Evolutionary conservation across 1,140 invertebrate species (phyloP), one percentile per base, ranked within the genome.

Genomic region (Babylonia areolata): DNA sequence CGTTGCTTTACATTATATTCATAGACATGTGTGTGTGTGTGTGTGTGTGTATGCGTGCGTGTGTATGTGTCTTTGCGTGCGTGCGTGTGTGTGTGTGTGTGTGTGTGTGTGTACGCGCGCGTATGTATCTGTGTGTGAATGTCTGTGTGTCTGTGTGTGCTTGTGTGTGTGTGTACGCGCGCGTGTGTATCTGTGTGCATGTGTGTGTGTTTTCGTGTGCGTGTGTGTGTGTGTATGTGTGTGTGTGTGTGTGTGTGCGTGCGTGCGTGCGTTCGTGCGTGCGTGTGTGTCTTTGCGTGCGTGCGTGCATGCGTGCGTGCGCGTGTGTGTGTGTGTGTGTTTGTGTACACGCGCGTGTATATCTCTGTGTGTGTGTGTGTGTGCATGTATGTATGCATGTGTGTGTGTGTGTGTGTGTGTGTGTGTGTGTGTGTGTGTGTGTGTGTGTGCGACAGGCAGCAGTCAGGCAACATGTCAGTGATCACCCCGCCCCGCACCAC

Each of bases 321-420:
- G 71, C 35, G 71, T 31, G 71, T 73, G 71, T 31, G 71, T 73
- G 71, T 31, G 71, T 73, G 71, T 31, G 71, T 73, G 71, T 31
- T 23, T 73, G 71, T 35, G 71, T 73, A 31, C 6, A 31, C 35
- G 71, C 6, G 71, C 35, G 71, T 35, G 71, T 73, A 31, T 17
- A 31, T 33, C 6, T 33, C 6, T 35, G 71, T 35, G 71, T 33
- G n/a, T 17, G 71, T 6, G 33, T 35, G 71, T 35, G 31, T 73
- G 71, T 35, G 33, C 33, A 31, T 35, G n/a, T 35, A 9, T 73
- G 71, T 73, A 31, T 73, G 31, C 6, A 6, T 2, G 31, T 33
- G 17, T 35, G 71, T 33, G 31, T 33, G 71, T 73, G 31, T 35
- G 31, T 5, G 33, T 64, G 58, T 69, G 23, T 20, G 12, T 3